A percentile compares a stretch with the other conserved stretches of the same genome.
Evolutionary conservation across 2,113 vertebrate species (phyloP).

Genomic region (Chionomys nivalis): DNA sequence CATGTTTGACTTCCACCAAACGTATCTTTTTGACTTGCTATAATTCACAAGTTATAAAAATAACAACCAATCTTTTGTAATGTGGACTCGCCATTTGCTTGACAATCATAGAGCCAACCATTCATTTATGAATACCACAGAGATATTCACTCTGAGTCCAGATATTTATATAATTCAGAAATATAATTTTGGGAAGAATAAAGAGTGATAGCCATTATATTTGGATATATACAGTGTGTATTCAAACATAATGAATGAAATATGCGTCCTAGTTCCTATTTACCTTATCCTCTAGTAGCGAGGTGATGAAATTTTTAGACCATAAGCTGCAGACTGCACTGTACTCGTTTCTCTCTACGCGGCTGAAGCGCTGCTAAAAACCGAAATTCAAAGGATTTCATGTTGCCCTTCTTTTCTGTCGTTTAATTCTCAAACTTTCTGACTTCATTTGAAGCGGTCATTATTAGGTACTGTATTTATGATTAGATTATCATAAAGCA

Average conservation of each 20-base stretch:
- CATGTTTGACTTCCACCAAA: background rate
- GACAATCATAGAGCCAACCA: background rate
- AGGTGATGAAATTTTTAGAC: background rate
- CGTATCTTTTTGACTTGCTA: background rate
- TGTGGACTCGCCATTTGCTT: background rate
- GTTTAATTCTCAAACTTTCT: background rate
- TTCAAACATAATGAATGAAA: background rate
- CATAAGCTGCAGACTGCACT: background rate
- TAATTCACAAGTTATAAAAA: background rate
- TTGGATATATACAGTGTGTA: too few relatives aligned
- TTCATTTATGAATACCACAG: background rate
- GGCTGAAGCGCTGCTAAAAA: conserved; percentile 28
- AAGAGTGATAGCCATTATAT: background rate
- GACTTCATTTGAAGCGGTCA: too few relatives aligned
- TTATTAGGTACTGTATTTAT: background rate
- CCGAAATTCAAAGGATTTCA: conserved; percentile 2
- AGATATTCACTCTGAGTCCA: background rate
- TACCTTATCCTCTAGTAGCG: background rate
- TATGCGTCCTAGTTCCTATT: background rate
- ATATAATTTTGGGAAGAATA: background rate
- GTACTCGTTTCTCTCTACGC: background rate
- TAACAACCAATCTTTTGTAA: background rate
- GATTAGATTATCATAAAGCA: background rate
- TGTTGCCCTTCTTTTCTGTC: background rate
- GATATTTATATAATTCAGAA: background rate